Evolutionary conservation across 2,113 vertebrate species (phyloP).

Genomic region (Pangasianodon gigas): DNA sequence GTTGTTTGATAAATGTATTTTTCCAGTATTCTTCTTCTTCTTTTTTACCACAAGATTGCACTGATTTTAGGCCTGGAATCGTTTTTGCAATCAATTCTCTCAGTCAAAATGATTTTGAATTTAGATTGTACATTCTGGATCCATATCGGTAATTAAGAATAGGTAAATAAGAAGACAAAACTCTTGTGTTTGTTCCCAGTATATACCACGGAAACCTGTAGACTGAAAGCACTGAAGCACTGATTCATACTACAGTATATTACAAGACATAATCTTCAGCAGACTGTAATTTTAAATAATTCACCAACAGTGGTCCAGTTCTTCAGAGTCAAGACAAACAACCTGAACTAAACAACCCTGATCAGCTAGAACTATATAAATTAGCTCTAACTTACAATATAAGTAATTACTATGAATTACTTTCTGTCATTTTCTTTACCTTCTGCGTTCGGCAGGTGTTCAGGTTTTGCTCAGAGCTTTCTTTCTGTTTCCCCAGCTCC

Average conservation of each 20-base stretch:
- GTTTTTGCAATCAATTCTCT: not conserved
- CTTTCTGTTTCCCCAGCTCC: accelerated
- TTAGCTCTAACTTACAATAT: not conserved
- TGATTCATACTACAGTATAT: not conserved
- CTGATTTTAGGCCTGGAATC: not conserved
- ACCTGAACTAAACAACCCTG: not conserved
- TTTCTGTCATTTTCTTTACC: conserved; percentile 49
- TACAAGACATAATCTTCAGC: not conserved
- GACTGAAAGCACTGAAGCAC: not conserved
- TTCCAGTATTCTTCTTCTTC: not conserved
- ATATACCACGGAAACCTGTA: not conserved
- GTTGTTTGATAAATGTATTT: not conserved
- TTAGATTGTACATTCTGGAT: not conserved
- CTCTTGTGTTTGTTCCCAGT: not conserved
- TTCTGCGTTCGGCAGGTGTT: conserved; percentile 57
- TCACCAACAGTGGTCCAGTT: not conserved
- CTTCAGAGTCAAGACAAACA: not conserved
- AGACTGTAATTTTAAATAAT: not conserved
- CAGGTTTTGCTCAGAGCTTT: not conserved
- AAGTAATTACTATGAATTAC: not conserved
- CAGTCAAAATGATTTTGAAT: not conserved
- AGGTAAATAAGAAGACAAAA: not conserved
- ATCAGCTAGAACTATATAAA: not conserved
- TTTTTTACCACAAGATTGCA: not conserved
- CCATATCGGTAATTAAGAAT: not conserved